A percentile compares a stretch with the other conserved stretches of the same genome.
phyloP scores from a whole-genome alignment of 2,797 vertebrate species.

The Ara ararauna region DNA sequence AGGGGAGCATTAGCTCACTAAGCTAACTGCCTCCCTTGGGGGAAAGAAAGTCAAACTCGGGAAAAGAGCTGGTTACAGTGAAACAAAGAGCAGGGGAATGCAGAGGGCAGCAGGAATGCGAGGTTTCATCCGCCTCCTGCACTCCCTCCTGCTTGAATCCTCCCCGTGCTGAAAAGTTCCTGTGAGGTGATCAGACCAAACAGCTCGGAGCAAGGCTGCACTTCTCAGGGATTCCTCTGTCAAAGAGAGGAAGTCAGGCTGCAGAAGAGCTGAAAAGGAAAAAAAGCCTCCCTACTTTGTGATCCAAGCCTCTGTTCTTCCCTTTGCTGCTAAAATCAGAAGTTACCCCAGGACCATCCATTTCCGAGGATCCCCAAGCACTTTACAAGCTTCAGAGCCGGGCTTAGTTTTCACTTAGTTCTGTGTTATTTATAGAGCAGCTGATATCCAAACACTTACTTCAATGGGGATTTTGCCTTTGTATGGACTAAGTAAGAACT shows the following conservation, averaged over 20 bases:
- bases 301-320: slow-evolving; percentile 53
- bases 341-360: neutral
- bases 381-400: slow-evolving; percentile 19
- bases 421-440: slow-evolving; percentile 56
- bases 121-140: neutral
- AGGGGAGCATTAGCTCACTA: neutral
- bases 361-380: slow-evolving; percentile 44
- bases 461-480: slow-evolving; percentile 48
- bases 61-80: neutral
- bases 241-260: slow-evolving; percentile 37
- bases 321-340: slow-evolving; percentile 49
- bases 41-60: neutral
- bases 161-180: neutral
- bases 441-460: neutral
- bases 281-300: neutral
- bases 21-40: slow-evolving; percentile 4
- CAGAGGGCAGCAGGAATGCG: neutral
- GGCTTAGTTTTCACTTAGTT: slow-evolving; percentile 32
- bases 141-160: neutral
- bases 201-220: slow-evolving; percentile 4
- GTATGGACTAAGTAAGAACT: slow-evolving; percentile 37
- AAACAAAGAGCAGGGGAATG: neutral
- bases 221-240: slow-evolving; percentile 57
- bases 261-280: neutral
- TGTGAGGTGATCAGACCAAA: slow-evolving; percentile 48